phyloP scores from a whole-genome alignment of 2,113 vertebrate genomes.

The Festucalex cinctus region DNA sequence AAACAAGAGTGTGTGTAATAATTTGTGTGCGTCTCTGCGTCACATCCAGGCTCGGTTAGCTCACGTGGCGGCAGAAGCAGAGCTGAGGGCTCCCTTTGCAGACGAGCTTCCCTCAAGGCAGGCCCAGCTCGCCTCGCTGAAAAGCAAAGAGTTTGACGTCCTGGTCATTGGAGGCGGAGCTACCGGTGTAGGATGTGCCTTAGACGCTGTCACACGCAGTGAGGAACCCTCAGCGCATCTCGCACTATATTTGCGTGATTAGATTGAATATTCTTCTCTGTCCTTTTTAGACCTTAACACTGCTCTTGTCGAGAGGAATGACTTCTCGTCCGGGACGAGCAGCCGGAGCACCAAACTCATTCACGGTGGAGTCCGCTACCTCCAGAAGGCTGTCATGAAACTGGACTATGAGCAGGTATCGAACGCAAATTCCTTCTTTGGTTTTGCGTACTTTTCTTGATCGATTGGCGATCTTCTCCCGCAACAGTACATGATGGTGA shows the following conservation, averaged over 20 bases:
- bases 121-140: constrained; percentile 75
- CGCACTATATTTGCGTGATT: not conserved
- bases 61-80: constrained; percentile 77
- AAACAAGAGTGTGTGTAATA: not conserved
- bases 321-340: constrained; percentile 97
- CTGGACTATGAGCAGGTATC: constrained; percentile 91
- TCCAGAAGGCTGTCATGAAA: constrained; percentile 97
- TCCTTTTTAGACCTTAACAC: constrained; percentile 86
- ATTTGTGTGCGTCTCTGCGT: constrained; percentile 2
- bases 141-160: constrained; percentile 82
- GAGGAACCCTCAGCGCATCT: constrained; percentile 26
- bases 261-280: not conserved
- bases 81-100: constrained; percentile 51
- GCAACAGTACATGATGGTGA: constrained; percentile 92
- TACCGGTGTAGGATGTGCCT: constrained; percentile 90
- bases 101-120: constrained; percentile 78
- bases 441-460: not conserved
- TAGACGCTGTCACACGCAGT: constrained; percentile 93
- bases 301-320: constrained; percentile 90
- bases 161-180: constrained; percentile 92
- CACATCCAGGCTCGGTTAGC: constrained; percentile 71
- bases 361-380: constrained; percentile 94
- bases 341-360: constrained; percentile 98
- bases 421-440: accelerated
- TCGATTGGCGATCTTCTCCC: not conserved